These are phyloP conservation scores for Cataglyphis rosenhaueri DNA, from an alignment of 2,888 invertebrate species.

Conservation along the genomic window DNA sequence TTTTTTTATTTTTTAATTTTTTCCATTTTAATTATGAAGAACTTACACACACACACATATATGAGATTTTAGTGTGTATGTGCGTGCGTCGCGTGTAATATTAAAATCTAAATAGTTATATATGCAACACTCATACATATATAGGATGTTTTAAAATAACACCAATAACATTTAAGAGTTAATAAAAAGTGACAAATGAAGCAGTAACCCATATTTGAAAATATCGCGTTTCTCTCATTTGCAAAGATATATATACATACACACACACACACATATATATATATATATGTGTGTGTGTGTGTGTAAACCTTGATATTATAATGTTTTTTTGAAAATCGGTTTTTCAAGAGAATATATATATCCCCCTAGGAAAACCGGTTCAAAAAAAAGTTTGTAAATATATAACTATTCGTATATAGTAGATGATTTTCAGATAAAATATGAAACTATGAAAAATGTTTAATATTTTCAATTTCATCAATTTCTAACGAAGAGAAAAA, in stretches of 20 bases:
- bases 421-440: neutral
- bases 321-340: too few species aligned
- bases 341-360: too few species aligned
- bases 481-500: neutral
- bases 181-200: neutral
- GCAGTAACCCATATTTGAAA: neutral
- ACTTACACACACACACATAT: neutral
- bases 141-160: neutral
- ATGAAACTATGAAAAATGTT: neutral
- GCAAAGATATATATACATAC: neutral
- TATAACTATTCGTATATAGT: neutral
- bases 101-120: too few species aligned
- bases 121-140: too few species aligned
- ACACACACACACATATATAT: too few species aligned
- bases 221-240: neutral
- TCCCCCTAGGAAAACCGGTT: neutral
- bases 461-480: conserved; percentile 6
- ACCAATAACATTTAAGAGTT: neutral
- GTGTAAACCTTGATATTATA: too few species aligned
- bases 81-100: too few species aligned
- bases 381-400: neutral
- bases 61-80: neutral
- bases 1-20: too few species aligned
- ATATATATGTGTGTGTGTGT: too few species aligned
- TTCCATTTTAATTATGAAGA: neutral